Percentiles rank a stretch among this genome's conserved stretches.
These are phyloP conservation scores for Drosophila ohnishii DNA, from an alignment of 1,140 invertebrate genomes.

Conservation along the genomic window DNA sequence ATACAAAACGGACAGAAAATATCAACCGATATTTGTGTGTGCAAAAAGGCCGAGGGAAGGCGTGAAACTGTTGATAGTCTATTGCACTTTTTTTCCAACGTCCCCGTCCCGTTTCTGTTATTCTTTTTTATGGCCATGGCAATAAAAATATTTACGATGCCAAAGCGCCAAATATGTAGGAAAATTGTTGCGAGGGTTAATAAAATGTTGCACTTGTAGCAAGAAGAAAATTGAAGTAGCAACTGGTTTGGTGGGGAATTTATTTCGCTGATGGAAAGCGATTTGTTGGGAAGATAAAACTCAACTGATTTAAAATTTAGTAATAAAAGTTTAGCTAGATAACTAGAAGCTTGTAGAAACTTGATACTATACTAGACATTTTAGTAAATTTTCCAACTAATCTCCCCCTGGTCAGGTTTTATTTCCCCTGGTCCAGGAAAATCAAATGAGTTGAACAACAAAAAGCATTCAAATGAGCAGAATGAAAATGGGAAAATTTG, in stretches of 20 bases:
- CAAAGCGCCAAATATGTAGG: slow-evolving; percentile 54
- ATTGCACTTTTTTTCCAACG: slow-evolving; percentile 52
- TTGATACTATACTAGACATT: background rate
- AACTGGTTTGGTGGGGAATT: slow-evolving; percentile 3
- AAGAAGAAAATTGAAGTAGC: slow-evolving; percentile 39
- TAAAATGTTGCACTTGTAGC: slow-evolving; percentile 52
- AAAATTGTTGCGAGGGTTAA: slow-evolving; percentile 33
- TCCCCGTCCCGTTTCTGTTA: slow-evolving; percentile 28
- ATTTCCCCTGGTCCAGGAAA: slow-evolving; percentile 28
- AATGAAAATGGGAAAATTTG: slow-evolving; percentile 2
- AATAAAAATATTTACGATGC: slow-evolving; percentile 63
- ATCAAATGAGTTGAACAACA: slow-evolving; percentile 33
- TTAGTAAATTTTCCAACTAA: background rate
- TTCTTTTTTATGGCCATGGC: slow-evolving; percentile 49
- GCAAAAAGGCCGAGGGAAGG: slow-evolving; percentile 22
- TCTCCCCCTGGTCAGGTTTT: slow-evolving; percentile 7
- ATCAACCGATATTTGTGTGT: slow-evolving; percentile 40
- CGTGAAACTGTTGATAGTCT: slow-evolving; percentile 65
- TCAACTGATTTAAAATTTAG: slow-evolving; percentile 26
- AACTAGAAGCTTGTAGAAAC: background rate
- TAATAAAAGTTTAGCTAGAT: slow-evolving; percentile 13
- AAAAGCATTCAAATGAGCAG: slow-evolving; percentile 23
- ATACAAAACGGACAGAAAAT: slow-evolving; percentile 39
- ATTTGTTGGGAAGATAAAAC: slow-evolving; percentile 9
- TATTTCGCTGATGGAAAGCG: slow-evolving; percentile 17